These are phyloP conservation scores for Drosophila bipectinata DNA, from an alignment of 1,140 invertebrate genomes.

Conservation along the genomic window DNA sequence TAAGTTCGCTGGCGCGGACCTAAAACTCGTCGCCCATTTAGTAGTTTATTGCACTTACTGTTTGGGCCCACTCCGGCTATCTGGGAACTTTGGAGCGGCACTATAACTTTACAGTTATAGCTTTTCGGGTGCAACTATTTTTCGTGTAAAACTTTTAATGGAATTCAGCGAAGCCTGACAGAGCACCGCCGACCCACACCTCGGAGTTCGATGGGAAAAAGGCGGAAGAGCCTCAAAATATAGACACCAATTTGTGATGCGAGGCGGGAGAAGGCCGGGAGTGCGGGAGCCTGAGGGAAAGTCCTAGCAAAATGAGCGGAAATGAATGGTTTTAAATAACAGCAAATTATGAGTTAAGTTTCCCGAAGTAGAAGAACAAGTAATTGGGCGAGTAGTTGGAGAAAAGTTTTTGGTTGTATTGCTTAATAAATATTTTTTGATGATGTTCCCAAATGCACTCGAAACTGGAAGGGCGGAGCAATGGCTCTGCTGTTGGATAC, in stretches of 20 bases:
- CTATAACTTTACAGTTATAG: constrained; percentile 81
- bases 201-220: constrained; percentile 53
- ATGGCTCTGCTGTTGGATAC: neutral
- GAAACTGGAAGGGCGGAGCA: neutral
- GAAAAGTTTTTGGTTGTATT: constrained; percentile 70
- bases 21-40: constrained; percentile 66
- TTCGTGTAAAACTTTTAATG: constrained; percentile 82
- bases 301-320: constrained; percentile 78
- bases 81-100: constrained; percentile 64
- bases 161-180: constrained; percentile 68
- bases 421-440: constrained; percentile 77
- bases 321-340: constrained; percentile 82
- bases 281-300: constrained; percentile 10
- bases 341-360: constrained; percentile 82
- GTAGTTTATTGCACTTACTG: constrained; percentile 65
- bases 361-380: constrained; percentile 46
- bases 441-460: constrained; percentile 35
- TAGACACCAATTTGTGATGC: constrained; percentile 66
- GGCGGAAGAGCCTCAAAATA: constrained; percentile 67
- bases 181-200: constrained; percentile 5
- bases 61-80: constrained; percentile 5
- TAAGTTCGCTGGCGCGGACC: constrained; percentile 50
- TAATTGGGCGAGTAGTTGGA: constrained; percentile 19
- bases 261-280: neutral
- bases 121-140: constrained; percentile 81